These are phyloP conservation scores for Drosophila fuyamai DNA, from an alignment of 1,140 invertebrate genomes.

Conservation along the genomic window DNA sequence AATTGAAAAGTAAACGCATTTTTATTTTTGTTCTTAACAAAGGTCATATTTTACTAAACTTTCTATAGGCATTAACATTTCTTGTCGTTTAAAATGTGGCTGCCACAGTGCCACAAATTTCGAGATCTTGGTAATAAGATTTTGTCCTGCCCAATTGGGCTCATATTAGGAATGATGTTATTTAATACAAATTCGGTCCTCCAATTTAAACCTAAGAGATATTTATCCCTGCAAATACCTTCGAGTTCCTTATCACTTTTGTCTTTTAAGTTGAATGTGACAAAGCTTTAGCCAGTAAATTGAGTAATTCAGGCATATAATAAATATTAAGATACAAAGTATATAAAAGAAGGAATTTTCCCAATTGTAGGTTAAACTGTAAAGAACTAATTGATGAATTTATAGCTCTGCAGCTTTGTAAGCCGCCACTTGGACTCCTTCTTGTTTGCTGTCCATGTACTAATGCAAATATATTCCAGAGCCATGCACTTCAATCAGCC, in stretches of 20 bases:
- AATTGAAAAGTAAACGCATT: neutral
- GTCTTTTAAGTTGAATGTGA: neutral
- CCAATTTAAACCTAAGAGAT: no score
- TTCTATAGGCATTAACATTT: no score
- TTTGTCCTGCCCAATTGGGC: no score
- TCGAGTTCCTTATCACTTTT: neutral
- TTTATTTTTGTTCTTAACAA: no score
- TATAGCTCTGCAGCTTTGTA: neutral
- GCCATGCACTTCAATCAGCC: slow-evolving; percentile 38
- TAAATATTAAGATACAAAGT: neutral
- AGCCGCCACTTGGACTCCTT: neutral
- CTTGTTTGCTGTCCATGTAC: neutral
- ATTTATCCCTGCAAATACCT: no score
- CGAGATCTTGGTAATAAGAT: no score
- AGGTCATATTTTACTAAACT: no score
- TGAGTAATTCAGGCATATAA: neutral
- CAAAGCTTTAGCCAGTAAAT: neutral
- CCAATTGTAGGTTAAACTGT: neutral
- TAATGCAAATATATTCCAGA: slow-evolving; percentile 4
- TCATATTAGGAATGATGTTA: no score
- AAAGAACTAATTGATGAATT: neutral
- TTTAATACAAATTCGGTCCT: no score
- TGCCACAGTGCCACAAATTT: no score
- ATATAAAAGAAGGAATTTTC: neutral
- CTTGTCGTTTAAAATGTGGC: no score